These are phyloP conservation scores for Ophraella communa DNA, from an alignment of 2,888 invertebrate species.

Conservation along the genomic window DNA sequence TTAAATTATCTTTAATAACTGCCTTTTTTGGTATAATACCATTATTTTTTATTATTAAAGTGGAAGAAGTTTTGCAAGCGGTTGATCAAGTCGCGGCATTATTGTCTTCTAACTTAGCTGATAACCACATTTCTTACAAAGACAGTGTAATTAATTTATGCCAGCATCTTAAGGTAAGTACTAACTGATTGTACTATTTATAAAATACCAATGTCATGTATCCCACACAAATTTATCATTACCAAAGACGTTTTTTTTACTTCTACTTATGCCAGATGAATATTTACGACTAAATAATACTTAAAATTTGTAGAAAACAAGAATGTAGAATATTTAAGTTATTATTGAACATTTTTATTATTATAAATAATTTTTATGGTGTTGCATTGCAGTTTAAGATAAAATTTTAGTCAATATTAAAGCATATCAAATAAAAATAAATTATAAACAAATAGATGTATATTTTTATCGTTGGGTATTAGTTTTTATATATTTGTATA, in stretches of 20 bases:
- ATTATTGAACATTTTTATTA: too few species aligned
- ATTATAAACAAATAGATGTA: too few species aligned
- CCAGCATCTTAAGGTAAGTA: conserved; percentile 74
- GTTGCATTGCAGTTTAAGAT: too few species aligned
- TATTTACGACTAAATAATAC: too few species aligned
- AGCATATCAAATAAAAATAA: too few species aligned
- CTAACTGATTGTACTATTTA: not conserved
- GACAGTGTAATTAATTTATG: conserved; percentile 79
- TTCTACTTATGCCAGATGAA: too few species aligned
- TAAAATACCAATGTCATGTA: not conserved
- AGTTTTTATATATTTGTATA: conserved; percentile 35
- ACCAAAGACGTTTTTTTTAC: too few species aligned
- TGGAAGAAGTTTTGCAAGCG: conserved; percentile 82
- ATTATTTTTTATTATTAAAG: conserved; percentile 64
- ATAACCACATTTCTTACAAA: conserved; percentile 67
- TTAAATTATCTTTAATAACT: conserved; percentile 6
- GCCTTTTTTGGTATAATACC: conserved; percentile 4
- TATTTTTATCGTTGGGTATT: too few species aligned
- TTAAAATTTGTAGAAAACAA: too few species aligned
- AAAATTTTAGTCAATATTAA: too few species aligned
- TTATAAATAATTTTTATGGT: too few species aligned
- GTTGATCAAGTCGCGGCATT: conserved; percentile 82
- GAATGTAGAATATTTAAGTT: too few species aligned
- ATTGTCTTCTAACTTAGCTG: conserved; percentile 77
- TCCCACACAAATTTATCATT: not conserved